These are phyloP conservation scores for Drosophila neonasuta DNA, from an alignment of 2,888 invertebrate genomes.

Conservation along the genomic window DNA sequence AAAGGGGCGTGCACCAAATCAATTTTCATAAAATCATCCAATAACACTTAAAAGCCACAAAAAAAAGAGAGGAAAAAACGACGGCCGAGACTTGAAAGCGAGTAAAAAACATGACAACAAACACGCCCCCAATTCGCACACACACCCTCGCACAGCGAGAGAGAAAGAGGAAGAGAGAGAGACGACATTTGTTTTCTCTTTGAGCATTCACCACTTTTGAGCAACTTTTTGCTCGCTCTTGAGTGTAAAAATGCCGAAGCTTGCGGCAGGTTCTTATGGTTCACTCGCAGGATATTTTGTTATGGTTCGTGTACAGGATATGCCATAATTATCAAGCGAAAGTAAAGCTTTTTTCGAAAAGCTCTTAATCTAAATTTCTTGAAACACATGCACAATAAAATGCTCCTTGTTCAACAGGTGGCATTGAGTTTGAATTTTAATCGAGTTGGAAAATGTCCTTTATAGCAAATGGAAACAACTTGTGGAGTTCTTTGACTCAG, in stretches of 20 bases:
- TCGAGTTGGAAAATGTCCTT: slow-evolving; percentile 39
- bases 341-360: slow-evolving; percentile 47
- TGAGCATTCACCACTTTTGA: slow-evolving; percentile 45
- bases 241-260: slow-evolving; percentile 36
- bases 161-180: not conserved
- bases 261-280: slow-evolving; percentile 32
- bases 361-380: slow-evolving; percentile 25
- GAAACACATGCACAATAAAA: not conserved
- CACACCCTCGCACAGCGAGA: slow-evolving; percentile 1
- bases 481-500: slow-evolving; percentile 25
- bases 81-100: slow-evolving; percentile 38
- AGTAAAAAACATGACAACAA: slow-evolving; percentile 69
- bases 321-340: slow-evolving; percentile 59
- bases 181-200: slow-evolving; percentile 34
- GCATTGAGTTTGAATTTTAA: not conserved
- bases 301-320: slow-evolving; percentile 71
- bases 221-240: slow-evolving; percentile 38
- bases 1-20: slow-evolving; percentile 71
- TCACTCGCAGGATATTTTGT: slow-evolving; percentile 59
- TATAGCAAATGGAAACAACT: slow-evolving; percentile 44
- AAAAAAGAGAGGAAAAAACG: slow-evolving; percentile 40
- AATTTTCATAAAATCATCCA: slow-evolving; percentile 76
- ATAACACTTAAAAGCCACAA: slow-evolving; percentile 63
- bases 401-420: slow-evolving; percentile 53
- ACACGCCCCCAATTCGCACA: slow-evolving; percentile 65